Conservation (phyloP, 1,140 invertebrate species). For the Callitettix versicolor region DNA sequence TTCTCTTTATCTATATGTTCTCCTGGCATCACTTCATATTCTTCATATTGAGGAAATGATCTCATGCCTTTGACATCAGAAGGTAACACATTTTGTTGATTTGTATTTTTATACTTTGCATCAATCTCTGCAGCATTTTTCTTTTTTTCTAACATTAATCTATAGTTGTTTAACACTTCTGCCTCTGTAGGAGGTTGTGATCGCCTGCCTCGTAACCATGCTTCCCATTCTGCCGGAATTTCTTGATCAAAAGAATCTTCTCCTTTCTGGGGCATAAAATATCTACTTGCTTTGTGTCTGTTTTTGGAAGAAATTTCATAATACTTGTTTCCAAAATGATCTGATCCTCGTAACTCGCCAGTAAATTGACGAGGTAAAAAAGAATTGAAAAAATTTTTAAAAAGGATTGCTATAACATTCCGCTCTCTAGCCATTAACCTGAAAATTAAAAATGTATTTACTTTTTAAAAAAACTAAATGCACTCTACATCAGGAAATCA, state of each 20-base stretch:
- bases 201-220: conserved; percentile 64
- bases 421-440: background rate
- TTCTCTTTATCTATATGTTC: background rate
- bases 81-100: background rate
- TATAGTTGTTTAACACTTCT: conserved; percentile 57
- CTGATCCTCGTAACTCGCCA: conserved; percentile 50
- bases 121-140: conserved; percentile 60
- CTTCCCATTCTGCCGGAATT: conserved; percentile 70
- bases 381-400: conserved; percentile 23
- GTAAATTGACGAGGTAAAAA: conserved; percentile 18
- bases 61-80: background rate
- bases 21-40: conserved; percentile 19
- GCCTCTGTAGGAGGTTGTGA: conserved; percentile 54
- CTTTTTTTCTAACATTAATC: conserved; percentile 57
- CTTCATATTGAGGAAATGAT: conserved; percentile 15
- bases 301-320: conserved; percentile 58
- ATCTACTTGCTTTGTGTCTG: conserved; percentile 48
- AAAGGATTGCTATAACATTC: conserved; percentile 12
- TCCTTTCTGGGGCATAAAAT: conserved; percentile 54
- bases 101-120: conserved; percentile 17
- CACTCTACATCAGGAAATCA: too few species aligned
- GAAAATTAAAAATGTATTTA: too few species aligned
- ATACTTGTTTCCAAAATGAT: conserved; percentile 71
- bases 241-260: conserved; percentile 43
- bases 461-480: too few species aligned